phyloP scores from a whole-genome alignment of 2,113 vertebrate genomes.

The Poeciliopsis retropinna region DNA sequence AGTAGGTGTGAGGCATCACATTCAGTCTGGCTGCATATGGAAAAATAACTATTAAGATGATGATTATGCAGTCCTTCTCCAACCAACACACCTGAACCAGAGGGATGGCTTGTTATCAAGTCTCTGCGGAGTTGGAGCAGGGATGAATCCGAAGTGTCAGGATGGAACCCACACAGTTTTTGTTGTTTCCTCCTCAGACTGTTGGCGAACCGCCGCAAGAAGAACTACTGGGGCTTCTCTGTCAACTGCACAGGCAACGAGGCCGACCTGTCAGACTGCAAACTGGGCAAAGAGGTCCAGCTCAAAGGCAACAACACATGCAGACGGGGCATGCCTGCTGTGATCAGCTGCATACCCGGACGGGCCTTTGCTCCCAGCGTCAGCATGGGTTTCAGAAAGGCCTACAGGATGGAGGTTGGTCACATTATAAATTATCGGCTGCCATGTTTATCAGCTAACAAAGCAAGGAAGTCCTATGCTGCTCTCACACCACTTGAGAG shows the following conservation, averaged over 20 bases:
- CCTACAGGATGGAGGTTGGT: slow-evolving; percentile 91
- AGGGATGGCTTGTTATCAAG: too few species aligned
- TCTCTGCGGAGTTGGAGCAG: too few species aligned
- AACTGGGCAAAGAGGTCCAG: slow-evolving; percentile 75
- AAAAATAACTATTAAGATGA: too few species aligned
- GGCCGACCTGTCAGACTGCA: slow-evolving; percentile 88
- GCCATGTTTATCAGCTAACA: background rate
- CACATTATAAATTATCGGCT: background rate
- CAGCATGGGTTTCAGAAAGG: slow-evolving; percentile 87
- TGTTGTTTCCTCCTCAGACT: slow-evolving; percentile 71
- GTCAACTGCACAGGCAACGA: slow-evolving; percentile 92
- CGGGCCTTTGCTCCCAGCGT: slow-evolving; percentile 87
- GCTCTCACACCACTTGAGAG: too few species aligned
- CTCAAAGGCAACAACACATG: slow-evolving; percentile 83
- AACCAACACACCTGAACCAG: too few species aligned
- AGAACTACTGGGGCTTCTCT: slow-evolving; percentile 88
- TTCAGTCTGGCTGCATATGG: too few species aligned
- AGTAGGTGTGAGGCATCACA: background rate
- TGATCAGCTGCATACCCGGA: slow-evolving; percentile 92
- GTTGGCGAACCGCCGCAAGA: slow-evolving; percentile 86
- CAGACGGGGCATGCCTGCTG: slow-evolving; percentile 84
- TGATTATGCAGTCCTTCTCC: too few species aligned
- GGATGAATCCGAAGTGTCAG: too few species aligned
- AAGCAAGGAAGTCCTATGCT: background rate
- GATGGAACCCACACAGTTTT: background rate